Conservation (phyloP, 2,113 vertebrate genomes). For the Odobenus rosmarus region DNA sequence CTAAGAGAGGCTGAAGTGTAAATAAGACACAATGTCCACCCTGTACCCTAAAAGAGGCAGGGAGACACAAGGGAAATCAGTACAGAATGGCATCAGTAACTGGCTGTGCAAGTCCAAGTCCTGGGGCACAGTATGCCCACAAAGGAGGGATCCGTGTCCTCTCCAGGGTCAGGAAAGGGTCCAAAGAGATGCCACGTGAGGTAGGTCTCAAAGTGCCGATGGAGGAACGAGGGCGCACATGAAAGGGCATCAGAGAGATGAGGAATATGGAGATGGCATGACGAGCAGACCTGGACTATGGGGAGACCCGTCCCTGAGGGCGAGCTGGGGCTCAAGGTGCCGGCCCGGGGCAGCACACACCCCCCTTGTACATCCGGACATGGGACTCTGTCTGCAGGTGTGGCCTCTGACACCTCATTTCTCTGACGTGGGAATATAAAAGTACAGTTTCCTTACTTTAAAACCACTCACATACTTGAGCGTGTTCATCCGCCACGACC, state of each 20-base stretch:
- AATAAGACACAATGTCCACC: background rate
- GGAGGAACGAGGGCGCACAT: rapidly evolving
- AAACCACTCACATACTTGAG: background rate
- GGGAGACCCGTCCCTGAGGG: background rate
- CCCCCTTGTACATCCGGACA: background rate
- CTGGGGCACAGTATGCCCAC: background rate
- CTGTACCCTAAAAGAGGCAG: background rate
- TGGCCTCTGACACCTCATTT: background rate
- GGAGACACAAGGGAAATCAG: background rate
- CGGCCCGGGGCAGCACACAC: too few species aligned
- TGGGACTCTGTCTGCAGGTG: background rate
- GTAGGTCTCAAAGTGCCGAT: background rate
- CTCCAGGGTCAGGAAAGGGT: background rate
- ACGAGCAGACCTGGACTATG: background rate
- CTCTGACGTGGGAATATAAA: background rate
- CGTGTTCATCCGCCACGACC: background rate
- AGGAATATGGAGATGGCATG: too few species aligned
- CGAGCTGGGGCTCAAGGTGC: too few species aligned
- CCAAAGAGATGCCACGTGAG: background rate
- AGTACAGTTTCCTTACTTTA: background rate
- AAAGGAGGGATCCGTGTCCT: background rate
- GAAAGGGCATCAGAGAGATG: background rate
- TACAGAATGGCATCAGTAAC: too few species aligned
- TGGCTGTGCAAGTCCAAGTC: background rate
- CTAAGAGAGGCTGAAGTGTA: background rate